Base-by-base conservation (phyloP, 2,797 vertebrate species). In the Halcyon leucocephala region DNA sequence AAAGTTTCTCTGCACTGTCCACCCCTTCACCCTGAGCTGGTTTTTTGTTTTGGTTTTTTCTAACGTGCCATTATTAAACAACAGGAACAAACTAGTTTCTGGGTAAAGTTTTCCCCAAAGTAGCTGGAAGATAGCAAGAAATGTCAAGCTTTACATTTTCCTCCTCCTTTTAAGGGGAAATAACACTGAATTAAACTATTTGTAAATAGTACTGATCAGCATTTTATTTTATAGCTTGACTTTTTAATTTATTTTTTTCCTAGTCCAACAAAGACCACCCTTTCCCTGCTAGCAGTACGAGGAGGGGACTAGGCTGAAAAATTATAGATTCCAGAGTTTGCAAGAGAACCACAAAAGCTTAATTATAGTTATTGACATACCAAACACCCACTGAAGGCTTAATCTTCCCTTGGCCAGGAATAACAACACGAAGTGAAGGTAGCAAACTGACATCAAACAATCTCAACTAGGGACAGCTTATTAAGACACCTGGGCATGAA, bases 281-380 rank as follows among this genome's bases (percentile, higher is more conserved):
- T 94, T 80, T 86, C 49, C 84, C 81, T 1, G 51, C 1, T 2
- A 58, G 79, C 29, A 31, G 78, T 67, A 52, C 81, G 62, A 69
- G 64, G 86, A 82, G 87, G 79, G 54, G 66, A 77, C 92, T 51
- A 31, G 22, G 13, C 54, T 80, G 80, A 79, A 79, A 96, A 97
- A 97, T 97, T 94, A 96, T 46, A 95, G 77, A 89, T 93, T 87
- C 39, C 77, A 82, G 67, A 83, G 62, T 71, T 86, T 90, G 35
- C 71, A 57, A 67, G 73, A 69, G 49, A 95, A 93, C 89, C 93
- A 92, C 92, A 86, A 89, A 89, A 60, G 11, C 74, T 83, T 95
- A 97, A 96, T 96, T 96, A 96, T 44, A 96, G 95, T 89, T 86
- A 93, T 80, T 88, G 94, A 65, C 91, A 65, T 82, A 82, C 77